These are phyloP conservation scores for Leucophenga montana DNA, from an alignment of 2,888 invertebrate species.

Conservation along the genomic window DNA sequence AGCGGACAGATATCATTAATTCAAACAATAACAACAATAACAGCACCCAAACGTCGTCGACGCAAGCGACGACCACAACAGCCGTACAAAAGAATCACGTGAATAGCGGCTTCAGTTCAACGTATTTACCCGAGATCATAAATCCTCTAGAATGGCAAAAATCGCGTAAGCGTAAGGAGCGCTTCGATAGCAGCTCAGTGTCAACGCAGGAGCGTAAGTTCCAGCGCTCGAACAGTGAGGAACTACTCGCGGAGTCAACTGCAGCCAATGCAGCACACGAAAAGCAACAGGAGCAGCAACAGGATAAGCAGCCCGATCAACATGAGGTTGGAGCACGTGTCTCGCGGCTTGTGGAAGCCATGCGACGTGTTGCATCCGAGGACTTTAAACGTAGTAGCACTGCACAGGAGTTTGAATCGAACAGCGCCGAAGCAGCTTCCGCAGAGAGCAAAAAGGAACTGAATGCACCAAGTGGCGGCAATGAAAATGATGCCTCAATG, in stretches of 20 bases:
- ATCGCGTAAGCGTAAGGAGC: conserved; percentile 78
- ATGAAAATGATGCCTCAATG: conserved; percentile 66
- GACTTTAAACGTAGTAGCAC: conserved; percentile 63
- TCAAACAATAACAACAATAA: conserved; percentile 14
- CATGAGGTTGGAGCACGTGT: not conserved
- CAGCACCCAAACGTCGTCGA: conserved; percentile 12
- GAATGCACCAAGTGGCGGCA: conserved; percentile 36
- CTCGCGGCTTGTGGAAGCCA: conserved; percentile 51
- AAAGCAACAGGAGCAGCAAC: conserved; percentile 23
- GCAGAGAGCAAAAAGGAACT: conserved; percentile 29
- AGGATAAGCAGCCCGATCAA: conserved; percentile 26
- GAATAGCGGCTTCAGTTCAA: conserved; percentile 63
- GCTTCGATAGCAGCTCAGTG: conserved; percentile 77
- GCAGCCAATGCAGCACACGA: conserved; percentile 42
- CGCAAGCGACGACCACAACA: conserved; percentile 29
- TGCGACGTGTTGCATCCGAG: conserved; percentile 69
- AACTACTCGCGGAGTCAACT: conserved; percentile 74
- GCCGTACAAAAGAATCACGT: conserved; percentile 31
- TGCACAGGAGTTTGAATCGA: conserved; percentile 12
- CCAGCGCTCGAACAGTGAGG: conserved; percentile 78
- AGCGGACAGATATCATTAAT: conserved; percentile 38
- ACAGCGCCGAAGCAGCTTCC: conserved; percentile 32
- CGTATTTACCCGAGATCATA: conserved; percentile 73
- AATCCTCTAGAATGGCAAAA: conserved; percentile 73
- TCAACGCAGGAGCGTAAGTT: conserved; percentile 78